Conservation (phyloP, 2,888 invertebrate genomes). For the Glaucopsyche alexis region DNA sequence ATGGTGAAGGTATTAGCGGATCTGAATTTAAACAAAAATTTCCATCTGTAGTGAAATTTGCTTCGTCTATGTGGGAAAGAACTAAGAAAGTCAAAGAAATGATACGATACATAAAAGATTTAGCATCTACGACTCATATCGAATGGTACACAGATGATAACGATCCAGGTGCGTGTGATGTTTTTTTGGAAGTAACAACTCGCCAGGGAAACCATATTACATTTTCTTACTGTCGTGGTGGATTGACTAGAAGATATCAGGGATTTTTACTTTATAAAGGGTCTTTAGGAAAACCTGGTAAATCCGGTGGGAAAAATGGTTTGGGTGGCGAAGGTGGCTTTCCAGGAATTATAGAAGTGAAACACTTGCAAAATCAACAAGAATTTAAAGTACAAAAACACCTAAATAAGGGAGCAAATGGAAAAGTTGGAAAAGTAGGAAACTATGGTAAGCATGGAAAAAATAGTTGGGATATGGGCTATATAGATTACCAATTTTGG, state of each 20-base stretch:
- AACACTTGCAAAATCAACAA: not conserved
- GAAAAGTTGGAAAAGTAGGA: slow-evolving; percentile 28
- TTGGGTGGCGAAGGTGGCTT: slow-evolving; percentile 25
- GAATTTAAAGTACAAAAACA: slow-evolving; percentile 19
- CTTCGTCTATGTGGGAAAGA: not conserved
- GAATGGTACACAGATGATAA: slow-evolving; percentile 27
- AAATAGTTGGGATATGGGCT: slow-evolving; percentile 30
- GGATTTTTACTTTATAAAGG: slow-evolving; percentile 29
- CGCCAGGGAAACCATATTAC: slow-evolving; percentile 26
- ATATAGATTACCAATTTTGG: slow-evolving; percentile 29
- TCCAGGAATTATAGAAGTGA: slow-evolving; percentile 21
- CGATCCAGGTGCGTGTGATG: slow-evolving; percentile 26
- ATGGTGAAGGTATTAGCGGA: slow-evolving; percentile 25
- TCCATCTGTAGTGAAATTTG: slow-evolving; percentile 25
- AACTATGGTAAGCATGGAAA: slow-evolving; percentile 27
- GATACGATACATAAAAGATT: slow-evolving; percentile 24
- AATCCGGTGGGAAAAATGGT: slow-evolving; percentile 23
- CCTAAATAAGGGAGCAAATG: slow-evolving; percentile 3
- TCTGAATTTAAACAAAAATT: slow-evolving; percentile 26
- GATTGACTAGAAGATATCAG: slow-evolving; percentile 16
- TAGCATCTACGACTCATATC: slow-evolving; percentile 18
- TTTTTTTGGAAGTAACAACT: slow-evolving; percentile 27
- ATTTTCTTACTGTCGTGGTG: slow-evolving; percentile 27
- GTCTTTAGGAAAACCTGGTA: slow-evolving; percentile 25
- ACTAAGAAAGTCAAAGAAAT: not conserved